Evolutionary conservation across 1,140 invertebrate genomes (phyloP), one percentile per base, ranked within the genome.

Genomic region (Papilio dardanus): DNA sequence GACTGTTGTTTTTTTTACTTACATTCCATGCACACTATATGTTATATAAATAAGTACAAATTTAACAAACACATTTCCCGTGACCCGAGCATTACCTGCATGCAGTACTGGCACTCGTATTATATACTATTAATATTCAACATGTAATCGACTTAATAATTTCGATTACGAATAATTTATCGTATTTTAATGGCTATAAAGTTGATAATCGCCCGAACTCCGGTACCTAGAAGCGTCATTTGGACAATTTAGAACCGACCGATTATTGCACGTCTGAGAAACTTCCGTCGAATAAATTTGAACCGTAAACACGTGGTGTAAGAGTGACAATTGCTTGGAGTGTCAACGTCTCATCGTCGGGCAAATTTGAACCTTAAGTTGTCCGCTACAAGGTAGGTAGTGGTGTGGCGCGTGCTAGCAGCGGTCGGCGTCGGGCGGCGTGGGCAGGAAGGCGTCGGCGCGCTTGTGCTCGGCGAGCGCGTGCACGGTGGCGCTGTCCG

Each of bases 381-480:
- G 16, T 35, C 12, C 3, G 69, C 16, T 42, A 19, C 6, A 33
- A 8, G 21, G 31, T 31, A 10, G 30, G 16, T 30, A 71, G 31
- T n/a, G 37, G 12, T 14, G 37, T 40, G 28, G 35, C 73, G 40
- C 24, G 85, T 79, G 96, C 96, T 97, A 97, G 96, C 96, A 97
- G 91, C 96, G 96, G 94, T 97, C 97, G 66, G 96, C 95, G 94
- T 98, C 97, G 62, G 97, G 97, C 77, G 97, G 96, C 66, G 97
- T 96, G 74, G 85, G 30, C 35, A 98, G 96, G 94, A 95, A 98
- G 85, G 98, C 96, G 92, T 99, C 98, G 76, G 97, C 96, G 84
- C 98, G 95, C 93, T 98, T 98, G 94, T 99, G 98, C 89, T 98
- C 97, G 87, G 96, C 97, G 75, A 99, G 95, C 79, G 98, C 98